These are phyloP conservation scores for Dilophus febrilis DNA, from an alignment of 2,888 invertebrate species.

Conservation along the genomic window DNA sequence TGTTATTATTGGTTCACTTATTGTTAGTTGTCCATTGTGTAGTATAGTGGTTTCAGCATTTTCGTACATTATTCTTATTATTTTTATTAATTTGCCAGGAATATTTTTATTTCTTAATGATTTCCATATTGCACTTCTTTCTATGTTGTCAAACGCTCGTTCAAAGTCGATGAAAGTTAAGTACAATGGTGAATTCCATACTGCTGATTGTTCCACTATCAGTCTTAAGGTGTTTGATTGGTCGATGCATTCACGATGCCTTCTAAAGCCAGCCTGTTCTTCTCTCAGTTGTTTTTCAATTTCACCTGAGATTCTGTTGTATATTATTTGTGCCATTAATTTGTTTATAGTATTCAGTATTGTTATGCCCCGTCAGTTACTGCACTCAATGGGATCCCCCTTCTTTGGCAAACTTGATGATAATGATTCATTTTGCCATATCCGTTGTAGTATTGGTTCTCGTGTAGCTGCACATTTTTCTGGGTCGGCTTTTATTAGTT, in stretches of 20 bases:
- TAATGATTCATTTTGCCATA: neutral
- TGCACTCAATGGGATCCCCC: constrained; percentile 1
- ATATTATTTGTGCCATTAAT: too few species aligned
- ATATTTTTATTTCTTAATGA: too few species aligned
- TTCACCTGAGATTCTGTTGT: constrained; percentile 5
- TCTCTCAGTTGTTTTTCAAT: constrained; percentile 5
- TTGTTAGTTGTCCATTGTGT: too few species aligned
- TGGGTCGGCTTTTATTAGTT: neutral
- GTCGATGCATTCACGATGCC: constrained; percentile 6
- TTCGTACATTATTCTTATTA: too few species aligned
- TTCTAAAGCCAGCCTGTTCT: constrained; percentile 8
- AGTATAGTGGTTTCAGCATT: too few species aligned
- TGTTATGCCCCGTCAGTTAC: constrained; percentile 3
- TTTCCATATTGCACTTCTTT: constrained; percentile 7
- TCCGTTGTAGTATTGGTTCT: neutral
- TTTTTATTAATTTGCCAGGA: too few species aligned
- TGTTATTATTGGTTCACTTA: too few species aligned
- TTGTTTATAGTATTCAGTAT: constrained; percentile 2
- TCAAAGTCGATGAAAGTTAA: constrained; percentile 10
- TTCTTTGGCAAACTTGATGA: too few species aligned
- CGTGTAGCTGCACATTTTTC: neutral
- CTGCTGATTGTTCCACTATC: constrained; percentile 4
- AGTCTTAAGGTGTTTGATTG: constrained; percentile 9
- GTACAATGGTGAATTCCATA: constrained; percentile 3
- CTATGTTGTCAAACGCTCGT: constrained; percentile 10